phyloP scores from a whole-genome alignment of 35 echinoderm and acorn worm species.

The Acanthaster planci region DNA sequence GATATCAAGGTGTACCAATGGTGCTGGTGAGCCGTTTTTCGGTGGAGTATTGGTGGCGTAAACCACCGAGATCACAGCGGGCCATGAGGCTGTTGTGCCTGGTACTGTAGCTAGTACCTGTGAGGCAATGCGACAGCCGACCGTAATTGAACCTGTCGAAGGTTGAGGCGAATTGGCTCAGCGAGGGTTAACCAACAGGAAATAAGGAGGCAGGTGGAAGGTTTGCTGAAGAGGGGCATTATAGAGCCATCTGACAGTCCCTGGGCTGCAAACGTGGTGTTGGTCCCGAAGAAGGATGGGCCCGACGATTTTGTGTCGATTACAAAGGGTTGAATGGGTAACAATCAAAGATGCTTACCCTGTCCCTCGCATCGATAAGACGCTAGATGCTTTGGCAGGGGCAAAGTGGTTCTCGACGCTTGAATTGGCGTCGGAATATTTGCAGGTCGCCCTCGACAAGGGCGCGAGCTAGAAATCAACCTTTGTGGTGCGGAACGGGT shows the following conservation, averaged over 20 bases:
- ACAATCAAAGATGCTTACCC: conserved; percentile 6
- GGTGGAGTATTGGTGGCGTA: too few relatives aligned
- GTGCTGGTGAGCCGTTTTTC: too few relatives aligned
- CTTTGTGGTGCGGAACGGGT: conserved; percentile 13
- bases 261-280: conserved; percentile 34
- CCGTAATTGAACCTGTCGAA: too few relatives aligned
- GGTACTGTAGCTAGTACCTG: too few relatives aligned
- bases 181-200: conserved; percentile 5
- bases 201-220: conserved; percentile 21
- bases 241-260: conserved; percentile 43
- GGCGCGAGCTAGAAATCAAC: conserved; percentile 31
- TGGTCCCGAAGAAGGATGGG: conserved; percentile 62
- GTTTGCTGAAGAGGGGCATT: conserved; percentile 20
- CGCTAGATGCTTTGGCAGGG: neutral
- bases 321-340: conserved; percentile 17
- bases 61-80: too few relatives aligned
- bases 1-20: too few relatives aligned
- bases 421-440: conserved; percentile 37
- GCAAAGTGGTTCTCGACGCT: conserved; percentile 35
- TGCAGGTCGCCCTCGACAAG: conserved; percentile 34
- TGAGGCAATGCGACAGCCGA: too few relatives aligned
- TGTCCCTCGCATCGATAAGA: conserved; percentile 35
- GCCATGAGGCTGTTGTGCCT: too few relatives aligned
- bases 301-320: conserved; percentile 43
- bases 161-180: too few relatives aligned